These are phyloP conservation scores for Sylvicapra grimmia DNA, from an alignment of 2,113 vertebrate species.

Conservation along the genomic window DNA sequence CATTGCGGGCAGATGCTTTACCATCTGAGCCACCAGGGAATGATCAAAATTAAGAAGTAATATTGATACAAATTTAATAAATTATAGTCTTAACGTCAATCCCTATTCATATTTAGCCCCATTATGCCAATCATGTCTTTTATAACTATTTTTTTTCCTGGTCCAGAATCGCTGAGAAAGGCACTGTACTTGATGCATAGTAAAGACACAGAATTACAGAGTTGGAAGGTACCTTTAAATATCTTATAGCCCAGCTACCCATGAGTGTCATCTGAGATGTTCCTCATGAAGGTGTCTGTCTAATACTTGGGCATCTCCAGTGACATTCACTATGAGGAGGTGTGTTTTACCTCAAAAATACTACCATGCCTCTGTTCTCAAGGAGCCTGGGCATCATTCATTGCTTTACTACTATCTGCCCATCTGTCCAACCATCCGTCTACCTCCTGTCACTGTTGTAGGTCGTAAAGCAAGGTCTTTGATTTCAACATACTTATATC, in stretches of 20 bases:
- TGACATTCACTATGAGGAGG: neutral
- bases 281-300: neutral
- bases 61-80: neutral
- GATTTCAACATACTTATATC: neutral
- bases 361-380: neutral
- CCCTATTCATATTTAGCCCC: neutral
- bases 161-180: neutral
- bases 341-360: neutral
- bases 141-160: neutral
- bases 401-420: fast-evolving
- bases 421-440: neutral
- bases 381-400: neutral
- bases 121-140: neutral
- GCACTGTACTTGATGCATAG: neutral
- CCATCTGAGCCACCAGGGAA: neutral
- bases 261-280: neutral
- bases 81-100: neutral
- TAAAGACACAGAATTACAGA: neutral
- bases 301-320: neutral
- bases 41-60: neutral
- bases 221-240: neutral
- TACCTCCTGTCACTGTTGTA: neutral
- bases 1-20: neutral
- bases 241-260: too few species aligned
- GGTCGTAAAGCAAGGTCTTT: neutral